Conservation (phyloP, 2,888 invertebrate genomes). For the Dyspetes luteomarginatus region DNA sequence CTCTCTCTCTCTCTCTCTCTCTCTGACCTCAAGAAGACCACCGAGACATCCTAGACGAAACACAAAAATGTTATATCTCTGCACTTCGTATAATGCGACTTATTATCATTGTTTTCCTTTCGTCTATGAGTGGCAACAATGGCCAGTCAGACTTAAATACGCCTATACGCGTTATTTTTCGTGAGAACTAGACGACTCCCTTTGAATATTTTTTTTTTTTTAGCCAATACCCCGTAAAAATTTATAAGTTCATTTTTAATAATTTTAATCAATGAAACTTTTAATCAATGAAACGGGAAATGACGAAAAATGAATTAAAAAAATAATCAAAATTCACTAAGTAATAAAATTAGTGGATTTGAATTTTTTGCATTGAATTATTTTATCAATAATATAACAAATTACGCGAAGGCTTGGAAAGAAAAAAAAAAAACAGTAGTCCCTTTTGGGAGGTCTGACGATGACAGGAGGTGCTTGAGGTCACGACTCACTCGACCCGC, state of each 20-base stretch:
- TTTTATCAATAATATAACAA: neutral
- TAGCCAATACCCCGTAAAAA: neutral
- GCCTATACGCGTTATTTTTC: neutral
- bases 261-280: neutral
- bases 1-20: conserved; percentile 17
- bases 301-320: neutral
- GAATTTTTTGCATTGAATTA: neutral
- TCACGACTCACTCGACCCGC: conserved; percentile 50
- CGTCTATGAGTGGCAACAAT: conserved; percentile 9
- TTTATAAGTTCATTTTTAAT: neutral
- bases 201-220: too few species aligned
- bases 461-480: conserved; percentile 39
- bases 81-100: neutral
- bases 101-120: conserved; percentile 49
- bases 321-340: neutral
- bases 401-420: neutral
- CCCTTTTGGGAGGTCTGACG: neutral
- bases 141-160: neutral
- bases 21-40: neutral
- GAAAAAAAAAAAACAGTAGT: neutral
- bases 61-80: neutral
- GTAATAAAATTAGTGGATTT: too few species aligned
- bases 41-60: conserved; percentile 62
- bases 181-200: neutral
- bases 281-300: neutral